A percentile compares a stretch with the other conserved stretches of the same genome.
Evolutionary conservation across 1,140 invertebrate genomes (phyloP).

Genomic region (Whitmania pigra): DNA sequence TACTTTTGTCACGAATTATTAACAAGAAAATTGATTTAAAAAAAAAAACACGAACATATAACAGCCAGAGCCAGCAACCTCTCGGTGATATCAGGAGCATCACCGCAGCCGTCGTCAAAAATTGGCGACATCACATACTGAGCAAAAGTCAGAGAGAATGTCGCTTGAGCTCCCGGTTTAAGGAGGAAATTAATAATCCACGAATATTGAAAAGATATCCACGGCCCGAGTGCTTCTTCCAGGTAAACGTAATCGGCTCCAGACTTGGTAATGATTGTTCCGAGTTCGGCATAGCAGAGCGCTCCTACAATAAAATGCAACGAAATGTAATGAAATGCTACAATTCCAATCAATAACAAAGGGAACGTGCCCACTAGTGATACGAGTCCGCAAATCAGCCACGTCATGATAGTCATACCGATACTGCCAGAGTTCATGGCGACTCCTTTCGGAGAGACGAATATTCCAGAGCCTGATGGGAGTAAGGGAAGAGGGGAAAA

Average conservation of each 20-base stretch:
- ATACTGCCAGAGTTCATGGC: slow-evolving; percentile 60
- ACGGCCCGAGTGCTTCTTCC: slow-evolving; percentile 32
- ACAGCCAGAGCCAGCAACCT: background rate
- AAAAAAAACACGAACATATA: background rate
- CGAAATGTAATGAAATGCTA: background rate
- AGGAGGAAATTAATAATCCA: slow-evolving; percentile 53
- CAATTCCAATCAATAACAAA: slow-evolving; percentile 21
- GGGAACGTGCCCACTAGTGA: slow-evolving; percentile 44
- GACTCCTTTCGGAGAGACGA: slow-evolving; percentile 84
- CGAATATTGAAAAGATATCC: slow-evolving; percentile 74
- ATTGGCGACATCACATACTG: slow-evolving; percentile 17
- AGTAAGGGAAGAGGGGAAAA: too few relatives aligned
- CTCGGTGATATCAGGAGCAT: slow-evolving; percentile 7
- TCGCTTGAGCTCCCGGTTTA: slow-evolving; percentile 24
- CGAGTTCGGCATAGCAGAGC: slow-evolving; percentile 65
- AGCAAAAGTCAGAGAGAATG: slow-evolving; percentile 14
- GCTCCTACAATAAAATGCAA: slow-evolving; percentile 52
- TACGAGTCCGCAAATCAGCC: slow-evolving; percentile 60
- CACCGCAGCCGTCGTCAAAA: slow-evolving; percentile 20
- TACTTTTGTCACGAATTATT: background rate
- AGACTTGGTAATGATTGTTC: slow-evolving; percentile 53
- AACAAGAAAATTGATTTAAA: background rate
- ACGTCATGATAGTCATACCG: slow-evolving; percentile 61
- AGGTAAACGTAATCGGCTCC: slow-evolving; percentile 39
- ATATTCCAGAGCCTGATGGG: slow-evolving; percentile 68